Evolutionary conservation across 37 sponge, comb jelly and placozoan species (phyloP).

Genomic region (Ianthella basta): DNA sequence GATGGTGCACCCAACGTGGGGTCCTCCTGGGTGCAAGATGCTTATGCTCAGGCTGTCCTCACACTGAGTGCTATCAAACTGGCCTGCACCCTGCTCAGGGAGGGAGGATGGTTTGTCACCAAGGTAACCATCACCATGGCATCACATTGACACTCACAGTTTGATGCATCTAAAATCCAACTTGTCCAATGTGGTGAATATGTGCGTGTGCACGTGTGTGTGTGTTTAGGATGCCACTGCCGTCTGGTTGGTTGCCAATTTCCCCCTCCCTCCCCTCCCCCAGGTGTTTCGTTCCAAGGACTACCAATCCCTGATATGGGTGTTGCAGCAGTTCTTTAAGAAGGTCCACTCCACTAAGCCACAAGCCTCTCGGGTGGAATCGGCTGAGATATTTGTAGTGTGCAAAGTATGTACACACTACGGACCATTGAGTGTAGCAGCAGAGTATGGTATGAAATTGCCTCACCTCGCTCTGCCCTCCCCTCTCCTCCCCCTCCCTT

Average conservation of each 20-base stretch:
- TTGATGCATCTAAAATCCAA: too few relatives aligned
- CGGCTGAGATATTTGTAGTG: slow-evolving; percentile 98
- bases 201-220: background rate
- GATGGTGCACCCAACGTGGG: slow-evolving; percentile 99
- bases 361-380: slow-evolving; percentile 94
- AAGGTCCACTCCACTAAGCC: slow-evolving; percentile 96
- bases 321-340: slow-evolving; percentile 93
- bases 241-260: too few relatives aligned
- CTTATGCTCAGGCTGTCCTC: slow-evolving; percentile 89
- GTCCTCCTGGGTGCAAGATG: slow-evolving; percentile 95
- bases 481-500: too few relatives aligned
- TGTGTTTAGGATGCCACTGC: too few relatives aligned
- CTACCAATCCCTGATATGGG: slow-evolving; percentile 93
- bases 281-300: slow-evolving; percentile 97
- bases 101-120: slow-evolving; percentile 93
- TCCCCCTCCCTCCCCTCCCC: background rate
- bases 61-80: slow-evolving; percentile 88
- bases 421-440: background rate
- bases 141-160: background rate
- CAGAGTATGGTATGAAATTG: too few relatives aligned
- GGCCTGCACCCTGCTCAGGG: slow-evolving; percentile 84
- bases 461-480: too few relatives aligned
- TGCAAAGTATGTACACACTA: slow-evolving; percentile 47
- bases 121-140: slow-evolving; percentile 60
- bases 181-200: too few relatives aligned